A percentile compares a stretch with the other conserved stretches of the same genome.
phyloP scores from a whole-genome alignment of 2,113 vertebrate species.

The Geococcyx californianus region DNA sequence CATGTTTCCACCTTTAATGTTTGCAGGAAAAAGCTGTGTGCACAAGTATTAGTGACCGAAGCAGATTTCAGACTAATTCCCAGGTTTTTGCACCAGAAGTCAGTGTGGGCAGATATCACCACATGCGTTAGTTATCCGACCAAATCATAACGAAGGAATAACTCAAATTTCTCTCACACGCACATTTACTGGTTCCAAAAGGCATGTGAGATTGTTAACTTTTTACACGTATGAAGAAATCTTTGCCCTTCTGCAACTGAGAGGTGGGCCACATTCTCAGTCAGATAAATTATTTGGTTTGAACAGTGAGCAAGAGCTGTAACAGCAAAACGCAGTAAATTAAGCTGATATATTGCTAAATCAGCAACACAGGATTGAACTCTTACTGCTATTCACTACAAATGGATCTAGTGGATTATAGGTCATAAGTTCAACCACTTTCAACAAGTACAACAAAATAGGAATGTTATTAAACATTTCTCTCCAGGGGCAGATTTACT shows the following conservation, averaged over 20 bases:
- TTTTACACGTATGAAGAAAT: not conserved
- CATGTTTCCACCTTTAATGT: not conserved
- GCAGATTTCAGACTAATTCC: not conserved
- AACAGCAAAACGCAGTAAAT: not conserved
- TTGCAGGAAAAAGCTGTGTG: not conserved
- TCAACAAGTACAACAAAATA: conserved; percentile 4
- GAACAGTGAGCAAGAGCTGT: not conserved
- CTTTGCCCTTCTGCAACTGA: not conserved
- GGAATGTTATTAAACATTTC: conserved; percentile 44
- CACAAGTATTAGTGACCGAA: not conserved
- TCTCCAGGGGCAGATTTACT: conserved; percentile 21
- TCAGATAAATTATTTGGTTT: not conserved
- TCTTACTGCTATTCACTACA: not conserved
- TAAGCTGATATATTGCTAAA: not conserved
- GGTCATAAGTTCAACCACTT: conserved; percentile 41
- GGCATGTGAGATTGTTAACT: not conserved
- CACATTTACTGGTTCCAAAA: not conserved
- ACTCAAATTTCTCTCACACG: not conserved
- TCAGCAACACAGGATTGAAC: not conserved
- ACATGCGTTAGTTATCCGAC: not conserved
- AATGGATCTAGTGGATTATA: not conserved
- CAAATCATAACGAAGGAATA: not conserved
- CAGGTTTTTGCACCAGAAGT: not conserved
- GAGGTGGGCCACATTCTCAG: not conserved
- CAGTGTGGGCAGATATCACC: not conserved